Evolutionary conservation across 2,888 invertebrate genomes (phyloP).

Genomic region (Actias luna): DNA sequence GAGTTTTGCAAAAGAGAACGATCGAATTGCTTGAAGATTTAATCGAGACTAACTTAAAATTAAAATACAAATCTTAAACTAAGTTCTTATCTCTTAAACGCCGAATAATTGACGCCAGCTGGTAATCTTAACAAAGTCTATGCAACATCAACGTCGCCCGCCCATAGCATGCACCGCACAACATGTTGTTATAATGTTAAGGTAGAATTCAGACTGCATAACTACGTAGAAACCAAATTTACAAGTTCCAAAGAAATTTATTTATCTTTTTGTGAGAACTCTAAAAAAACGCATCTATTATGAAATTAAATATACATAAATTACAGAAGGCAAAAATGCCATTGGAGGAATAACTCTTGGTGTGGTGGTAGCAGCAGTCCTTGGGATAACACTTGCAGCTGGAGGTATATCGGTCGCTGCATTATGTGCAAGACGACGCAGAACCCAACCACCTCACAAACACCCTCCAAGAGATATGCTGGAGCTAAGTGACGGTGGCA

Average conservation of each 20-base stretch:
- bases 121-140: no score
- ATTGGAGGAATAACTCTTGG: conserved; percentile 88
- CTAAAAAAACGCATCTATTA: not conserved
- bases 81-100: no score
- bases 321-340: conserved; percentile 84
- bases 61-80: no score
- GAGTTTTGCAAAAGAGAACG: no score
- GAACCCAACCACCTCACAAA: conserved; percentile 64
- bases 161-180: no score
- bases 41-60: no score
- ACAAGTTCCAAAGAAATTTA: not conserved
- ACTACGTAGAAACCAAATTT: no score
- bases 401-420: conserved; percentile 62
- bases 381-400: conserved; percentile 60
- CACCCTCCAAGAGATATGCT: conserved; percentile 77
- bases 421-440: conserved; percentile 58
- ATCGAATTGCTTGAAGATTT: no score
- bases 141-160: no score
- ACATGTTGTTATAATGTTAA: no score
- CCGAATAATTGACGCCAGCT: no score
- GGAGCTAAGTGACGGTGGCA: conserved; percentile 89
- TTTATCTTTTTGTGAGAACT: not conserved
- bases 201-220: no score
- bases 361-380: conserved; percentile 72
- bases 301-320: not conserved